Evolutionary conservation across 2,888 invertebrate genomes (phyloP), one percentile per base, ranked within the genome.

Genomic region (Chaetoderma sp.): DNA sequence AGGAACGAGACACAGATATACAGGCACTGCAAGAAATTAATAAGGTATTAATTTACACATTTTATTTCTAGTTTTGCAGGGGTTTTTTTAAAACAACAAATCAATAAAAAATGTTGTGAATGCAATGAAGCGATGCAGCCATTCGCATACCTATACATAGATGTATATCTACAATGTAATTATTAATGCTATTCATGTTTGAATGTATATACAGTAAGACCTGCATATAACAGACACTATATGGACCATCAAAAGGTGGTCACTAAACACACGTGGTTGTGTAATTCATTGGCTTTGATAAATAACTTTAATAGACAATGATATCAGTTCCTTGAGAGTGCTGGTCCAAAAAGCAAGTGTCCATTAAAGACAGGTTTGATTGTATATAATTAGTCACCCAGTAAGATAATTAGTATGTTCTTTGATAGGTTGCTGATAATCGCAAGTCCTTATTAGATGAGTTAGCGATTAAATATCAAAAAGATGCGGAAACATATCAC

Each of bases 371-470:
- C 21, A 21, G 27, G 32, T 25, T 21, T 54, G 3, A 21, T 25
- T 4, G 49, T 8, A 30, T 6, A 10, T 54, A 2, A 21, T 30
- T 27, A 25, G 16, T 30, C 30, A 25, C 30, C 28, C 8, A 16
- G 10, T 13, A 16, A 47, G 8, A 30, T 59, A n/a, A 10, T 25
- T 58, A 13, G 30, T 16, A 4, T 54, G 16, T n/a, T 33, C 25
- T 49, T 18, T 39, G 69, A 21, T 68, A 87, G 87, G 71, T 86
- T 18, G 87, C 88, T 23, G 87, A 87, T 63, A 87, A 87, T 65
- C 76, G 88, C n/a, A 88, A 88, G 70, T 70, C 73, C 1, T 73
- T 87, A 62, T 72, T 88, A 61, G 88, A 88, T 76, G 87, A 88
- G 59, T 78, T 88, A 72, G 86, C 87, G 8, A 84, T 85, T 18